Evolutionary conservation across 2,888 invertebrate species (phyloP), one percentile per base, ranked within the genome.

Genomic region (Linnaemya vulpina): DNA sequence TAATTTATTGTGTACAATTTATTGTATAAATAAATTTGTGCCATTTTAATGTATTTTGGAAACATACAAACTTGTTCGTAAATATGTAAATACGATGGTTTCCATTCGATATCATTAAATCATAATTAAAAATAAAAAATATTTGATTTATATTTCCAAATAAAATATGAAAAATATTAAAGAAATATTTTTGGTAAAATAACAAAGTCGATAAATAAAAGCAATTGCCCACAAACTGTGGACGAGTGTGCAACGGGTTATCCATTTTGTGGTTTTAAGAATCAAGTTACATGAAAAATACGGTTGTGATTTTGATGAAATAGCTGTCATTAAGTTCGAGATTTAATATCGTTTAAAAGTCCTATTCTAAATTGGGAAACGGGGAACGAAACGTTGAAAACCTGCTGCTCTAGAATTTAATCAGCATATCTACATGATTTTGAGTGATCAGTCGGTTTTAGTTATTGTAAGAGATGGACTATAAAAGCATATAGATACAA

Each of bases 101-200:
- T 9, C 10, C n/a, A n/a, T 63, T 15, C 75, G 11, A 62, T 30
- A 55, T 65, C 46, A 65, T 76, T 76, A 70, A 60, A 62, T 60
- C 40, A 65, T 40, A 60, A 74, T 46, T 51, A 15, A 22, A 43
- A 22, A 62, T 20, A 22, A 43, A 22, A 62, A 62, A 35, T 25
- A 22, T 53, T 75, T 81, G 55, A 81, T 68, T 83, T 78, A 63
- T 58, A 35, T 20, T 51, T 22, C 13, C 1, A 1, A 60, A 63
- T 46, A 71, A 65, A 65, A 49, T 38, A 65, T 38, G 9, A 62
- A 17, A 51, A 62, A 58, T 22, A 35, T 8, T 40, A 46, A 35
- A 38, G 46, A 53, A 63, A 25, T 71, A 40, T 40, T 60, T 51
- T 22, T 71, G 13, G 8, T n/a, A 35, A 53, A n/a, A 75, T 55